Conservation (phyloP, 2,888 invertebrate genomes). For the Amiota minor region DNA sequence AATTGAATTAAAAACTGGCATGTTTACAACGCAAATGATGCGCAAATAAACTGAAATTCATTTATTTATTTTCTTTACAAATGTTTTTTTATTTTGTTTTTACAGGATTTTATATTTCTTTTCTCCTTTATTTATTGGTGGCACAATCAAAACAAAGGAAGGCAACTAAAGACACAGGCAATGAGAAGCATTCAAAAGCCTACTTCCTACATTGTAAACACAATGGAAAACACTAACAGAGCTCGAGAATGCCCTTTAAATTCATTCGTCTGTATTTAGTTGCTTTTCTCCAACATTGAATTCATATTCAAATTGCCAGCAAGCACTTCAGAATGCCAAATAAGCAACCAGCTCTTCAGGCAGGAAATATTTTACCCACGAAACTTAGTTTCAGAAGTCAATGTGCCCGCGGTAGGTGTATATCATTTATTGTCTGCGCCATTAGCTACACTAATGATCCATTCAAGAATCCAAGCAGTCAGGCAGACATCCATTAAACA, state of each 20-base stretch:
- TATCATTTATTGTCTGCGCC: constrained; percentile 64
- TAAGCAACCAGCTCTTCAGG: not conserved
- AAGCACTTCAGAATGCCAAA: not conserved
- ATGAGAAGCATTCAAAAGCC: not conserved
- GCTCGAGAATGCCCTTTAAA: no score
- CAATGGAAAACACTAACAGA: no score
- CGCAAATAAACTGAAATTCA: constrained; percentile 15
- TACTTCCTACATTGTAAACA: no score
- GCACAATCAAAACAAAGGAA: constrained; percentile 15
- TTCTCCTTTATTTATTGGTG: not conserved
- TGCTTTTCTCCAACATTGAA: constrained; percentile 35
- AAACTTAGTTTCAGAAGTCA: not conserved
- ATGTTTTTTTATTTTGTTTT: not conserved
- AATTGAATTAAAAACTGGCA: constrained; percentile 29
- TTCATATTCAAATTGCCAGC: constrained; percentile 60
- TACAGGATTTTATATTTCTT: not conserved
- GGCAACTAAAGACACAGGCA: not conserved
- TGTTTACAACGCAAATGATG: constrained; percentile 27
- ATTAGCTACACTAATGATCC: constrained; percentile 66
- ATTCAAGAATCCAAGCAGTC: constrained; percentile 47
- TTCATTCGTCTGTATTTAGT: not conserved
- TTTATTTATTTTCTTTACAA: not conserved
- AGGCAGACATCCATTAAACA: constrained; percentile 22
- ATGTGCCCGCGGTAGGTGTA: not conserved
- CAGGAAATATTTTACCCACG: not conserved